phyloP scores from a whole-genome alignment of 2,797 vertebrate genomes.

The Kryptopterus vitreolus region DNA sequence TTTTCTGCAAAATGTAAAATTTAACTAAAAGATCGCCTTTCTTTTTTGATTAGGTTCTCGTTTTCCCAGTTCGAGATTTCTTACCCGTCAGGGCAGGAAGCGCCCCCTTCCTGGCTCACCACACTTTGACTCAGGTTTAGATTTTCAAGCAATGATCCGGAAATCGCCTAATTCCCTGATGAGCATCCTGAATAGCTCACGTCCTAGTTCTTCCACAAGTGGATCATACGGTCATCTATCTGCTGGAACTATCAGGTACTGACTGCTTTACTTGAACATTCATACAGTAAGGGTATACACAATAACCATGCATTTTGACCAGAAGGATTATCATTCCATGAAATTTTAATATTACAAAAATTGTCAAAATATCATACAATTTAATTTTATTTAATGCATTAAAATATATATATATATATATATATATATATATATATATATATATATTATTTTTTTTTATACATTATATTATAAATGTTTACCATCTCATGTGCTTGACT shows the following conservation, averaged over 20 bases:
- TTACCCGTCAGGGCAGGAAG: slow-evolving; percentile 90
- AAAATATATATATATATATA: no score
- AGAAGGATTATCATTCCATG: neutral
- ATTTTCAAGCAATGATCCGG: slow-evolving; percentile 97
- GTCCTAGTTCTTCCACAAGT: slow-evolving; percentile 95
- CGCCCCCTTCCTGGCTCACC: slow-evolving; percentile 92
- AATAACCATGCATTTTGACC: neutral
- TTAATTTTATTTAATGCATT: no score
- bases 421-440: no score
- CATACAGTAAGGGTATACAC: neutral
- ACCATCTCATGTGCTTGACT: no score
- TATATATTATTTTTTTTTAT: no score
- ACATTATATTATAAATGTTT: no score
- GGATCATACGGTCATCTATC: slow-evolving; percentile 98
- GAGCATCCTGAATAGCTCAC: slow-evolving; percentile 96
- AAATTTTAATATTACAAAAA: neutral
- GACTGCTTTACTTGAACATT: neutral
- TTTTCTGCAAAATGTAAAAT: slow-evolving; percentile 21
- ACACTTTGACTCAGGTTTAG: slow-evolving; percentile 93
- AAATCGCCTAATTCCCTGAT: slow-evolving; percentile 96
- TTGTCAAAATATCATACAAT: neutral
- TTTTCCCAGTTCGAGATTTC: slow-evolving; percentile 88
- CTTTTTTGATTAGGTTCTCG: slow-evolving; percentile 77
- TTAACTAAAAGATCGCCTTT: neutral
- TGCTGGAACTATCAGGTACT: slow-evolving; percentile 93